Percentiles rank a stretch among this genome's conserved stretches.
phyloP scores from a whole-genome alignment of 2,888 invertebrate species.

The Thyatira batis region DNA sequence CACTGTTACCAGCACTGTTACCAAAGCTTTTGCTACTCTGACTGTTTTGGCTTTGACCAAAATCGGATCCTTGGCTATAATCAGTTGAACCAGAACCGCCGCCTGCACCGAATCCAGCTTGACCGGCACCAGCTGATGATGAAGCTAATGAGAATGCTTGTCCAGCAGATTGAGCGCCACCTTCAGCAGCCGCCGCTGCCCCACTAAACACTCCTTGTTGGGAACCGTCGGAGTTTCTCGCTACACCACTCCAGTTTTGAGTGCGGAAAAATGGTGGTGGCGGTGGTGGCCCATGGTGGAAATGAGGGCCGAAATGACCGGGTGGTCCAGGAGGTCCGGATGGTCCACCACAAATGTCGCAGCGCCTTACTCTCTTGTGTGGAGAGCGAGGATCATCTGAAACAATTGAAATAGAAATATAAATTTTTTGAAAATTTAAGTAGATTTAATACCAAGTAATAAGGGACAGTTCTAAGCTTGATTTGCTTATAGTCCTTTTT shows the following conservation, averaged over 20 bases:
- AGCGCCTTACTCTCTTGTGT: constrained; percentile 35
- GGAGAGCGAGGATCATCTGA: constrained; percentile 26
- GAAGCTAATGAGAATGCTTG: constrained; percentile 51
- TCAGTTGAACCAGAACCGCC: constrained; percentile 7
- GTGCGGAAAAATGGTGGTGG: constrained; percentile 44
- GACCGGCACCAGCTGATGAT: constrained; percentile 16
- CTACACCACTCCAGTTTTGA: constrained; percentile 59
- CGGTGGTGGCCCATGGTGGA: constrained; percentile 18
- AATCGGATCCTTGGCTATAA: background rate
- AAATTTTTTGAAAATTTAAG: too few species aligned
- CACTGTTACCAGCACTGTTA: background rate
- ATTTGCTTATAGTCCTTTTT: too few species aligned
- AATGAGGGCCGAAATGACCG: too few species aligned
- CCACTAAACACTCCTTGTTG: constrained; percentile 57
- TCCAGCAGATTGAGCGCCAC: constrained; percentile 31
- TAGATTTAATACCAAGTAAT: too few species aligned
- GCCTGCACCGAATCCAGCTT: constrained; percentile 4
- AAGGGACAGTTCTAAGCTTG: too few species aligned
- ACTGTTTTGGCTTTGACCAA: background rate
- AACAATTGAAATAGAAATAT: constrained; percentile 14
- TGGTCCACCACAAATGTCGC: constrained; percentile 25
- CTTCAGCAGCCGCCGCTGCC: constrained; percentile 45
- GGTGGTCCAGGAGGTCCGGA: constrained; percentile 14
- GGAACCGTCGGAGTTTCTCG: constrained; percentile 40
- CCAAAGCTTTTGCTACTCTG: background rate